Conservation (phyloP, 2,113 vertebrate species). For the Corydoras maculifer region DNA sequence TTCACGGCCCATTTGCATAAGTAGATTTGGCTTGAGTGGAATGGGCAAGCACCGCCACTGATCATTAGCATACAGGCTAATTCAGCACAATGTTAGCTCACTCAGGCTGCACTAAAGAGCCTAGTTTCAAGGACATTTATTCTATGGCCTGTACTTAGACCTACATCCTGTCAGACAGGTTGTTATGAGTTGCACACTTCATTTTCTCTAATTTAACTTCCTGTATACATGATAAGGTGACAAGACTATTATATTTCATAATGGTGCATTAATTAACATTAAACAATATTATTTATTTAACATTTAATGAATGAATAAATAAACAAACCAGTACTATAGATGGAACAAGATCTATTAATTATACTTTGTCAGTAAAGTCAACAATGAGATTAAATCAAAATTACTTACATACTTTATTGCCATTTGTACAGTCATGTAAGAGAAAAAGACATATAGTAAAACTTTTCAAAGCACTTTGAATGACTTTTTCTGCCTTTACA, state of each 20-base stretch:
- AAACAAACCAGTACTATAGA: neutral
- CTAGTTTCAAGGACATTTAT: conserved; percentile 84
- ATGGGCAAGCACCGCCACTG: conserved; percentile 71
- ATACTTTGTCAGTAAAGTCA: no score
- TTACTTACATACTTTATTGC: conserved; percentile 38
- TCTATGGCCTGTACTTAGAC: conserved; percentile 71
- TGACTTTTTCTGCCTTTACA: neutral
- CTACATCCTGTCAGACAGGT: conserved; percentile 76
- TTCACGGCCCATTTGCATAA: conserved; percentile 91
- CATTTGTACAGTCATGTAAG: conserved; percentile 1
- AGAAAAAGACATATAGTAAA: neutral
- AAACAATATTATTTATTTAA: no score
- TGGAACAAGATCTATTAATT: no score
- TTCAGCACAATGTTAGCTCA: conserved; percentile 86
- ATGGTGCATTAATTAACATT: conserved; percentile 6
- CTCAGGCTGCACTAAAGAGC: conserved; percentile 80
- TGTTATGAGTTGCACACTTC: conserved; percentile 74
- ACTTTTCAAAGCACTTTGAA: no score
- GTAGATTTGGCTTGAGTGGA: conserved; percentile 80
- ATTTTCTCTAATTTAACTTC: conserved; percentile 45
- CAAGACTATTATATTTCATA: conserved; percentile 11
- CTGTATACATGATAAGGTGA: conserved; percentile 31
- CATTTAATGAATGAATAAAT: no score
- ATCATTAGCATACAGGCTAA: conserved; percentile 86
- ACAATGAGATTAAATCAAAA: neutral